A percentile compares a stretch with the other conserved stretches of the same genome.
Evolutionary conservation across 2,888 invertebrate species (phyloP).

Genomic region (Auanema sp.): DNA sequence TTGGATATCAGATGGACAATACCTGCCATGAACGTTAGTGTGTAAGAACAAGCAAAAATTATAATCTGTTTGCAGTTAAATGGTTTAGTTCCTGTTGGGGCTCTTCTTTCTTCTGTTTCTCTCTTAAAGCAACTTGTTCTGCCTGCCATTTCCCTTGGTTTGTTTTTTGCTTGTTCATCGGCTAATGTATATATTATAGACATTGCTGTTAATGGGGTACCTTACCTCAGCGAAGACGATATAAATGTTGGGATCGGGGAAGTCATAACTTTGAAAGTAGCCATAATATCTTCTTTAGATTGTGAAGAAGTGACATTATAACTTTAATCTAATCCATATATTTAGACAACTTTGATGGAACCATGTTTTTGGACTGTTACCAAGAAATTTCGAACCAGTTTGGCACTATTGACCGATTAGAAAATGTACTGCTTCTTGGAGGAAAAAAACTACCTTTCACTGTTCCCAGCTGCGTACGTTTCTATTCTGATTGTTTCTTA

Average conservation of each 20-base stretch:
- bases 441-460: slow-evolving; percentile 45
- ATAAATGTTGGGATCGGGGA: slow-evolving; percentile 54
- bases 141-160: slow-evolving; percentile 55
- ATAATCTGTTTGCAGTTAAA: slow-evolving; percentile 39
- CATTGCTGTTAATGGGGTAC: slow-evolving; percentile 44
- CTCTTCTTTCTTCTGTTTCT: slow-evolving; percentile 58
- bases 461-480: slow-evolving; percentile 31
- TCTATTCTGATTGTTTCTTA: background rate
- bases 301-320: slow-evolving; percentile 26
- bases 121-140: slow-evolving; percentile 61
- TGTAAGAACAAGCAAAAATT: background rate
- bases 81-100: slow-evolving; percentile 60
- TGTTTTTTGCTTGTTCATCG: background rate
- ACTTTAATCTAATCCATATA: background rate
- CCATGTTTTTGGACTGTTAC: slow-evolving; percentile 51
- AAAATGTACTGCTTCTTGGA: slow-evolving; percentile 50
- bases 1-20: slow-evolving; percentile 60
- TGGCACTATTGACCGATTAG: slow-evolving; percentile 36
- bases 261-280: slow-evolving; percentile 42
- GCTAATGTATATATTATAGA: slow-evolving; percentile 29
- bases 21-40: slow-evolving; percentile 42
- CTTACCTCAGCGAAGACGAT: slow-evolving; percentile 56
- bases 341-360: slow-evolving; percentile 45
- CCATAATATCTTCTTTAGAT: slow-evolving; percentile 51
- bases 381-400: slow-evolving; percentile 54